phyloP scores from a whole-genome alignment of 2,113 vertebrate genomes.

The Ardeotis arabs region DNA sequence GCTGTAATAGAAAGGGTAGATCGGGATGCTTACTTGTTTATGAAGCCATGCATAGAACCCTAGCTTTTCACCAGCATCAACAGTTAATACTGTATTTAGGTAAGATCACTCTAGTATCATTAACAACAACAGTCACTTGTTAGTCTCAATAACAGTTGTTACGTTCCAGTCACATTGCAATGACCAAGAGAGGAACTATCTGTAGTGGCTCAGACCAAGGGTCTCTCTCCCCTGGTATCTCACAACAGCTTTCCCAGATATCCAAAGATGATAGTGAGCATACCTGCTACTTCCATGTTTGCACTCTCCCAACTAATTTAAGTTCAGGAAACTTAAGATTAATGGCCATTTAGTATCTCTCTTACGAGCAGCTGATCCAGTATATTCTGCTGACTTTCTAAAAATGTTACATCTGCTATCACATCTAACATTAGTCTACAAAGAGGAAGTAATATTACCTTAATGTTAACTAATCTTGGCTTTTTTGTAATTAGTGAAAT shows the following conservation, averaged over 20 bases:
- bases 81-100: not conserved
- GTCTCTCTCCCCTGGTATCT: not conserved
- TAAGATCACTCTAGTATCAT: not conserved
- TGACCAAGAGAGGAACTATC: not conserved
- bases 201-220: not conserved
- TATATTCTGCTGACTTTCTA: not conserved
- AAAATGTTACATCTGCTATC: not conserved
- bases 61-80: not conserved
- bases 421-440: not conserved
- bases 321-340: not conserved
- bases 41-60: not conserved
- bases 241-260: not conserved
- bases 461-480: not conserved
- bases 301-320: not conserved
- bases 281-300: not conserved
- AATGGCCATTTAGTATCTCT: not conserved
- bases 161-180: not conserved
- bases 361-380: not conserved
- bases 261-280: not conserved
- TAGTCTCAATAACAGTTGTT: not conserved
- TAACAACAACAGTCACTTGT: not conserved
- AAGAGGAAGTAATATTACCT: not conserved
- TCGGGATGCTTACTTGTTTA: not conserved
- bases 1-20: not conserved
- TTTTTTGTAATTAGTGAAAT: not conserved